These are phyloP conservation scores for Bolinopsis microptera DNA, from an alignment of 37 sponge, comb jelly and placozoan genomes.

Conservation along the genomic window DNA sequence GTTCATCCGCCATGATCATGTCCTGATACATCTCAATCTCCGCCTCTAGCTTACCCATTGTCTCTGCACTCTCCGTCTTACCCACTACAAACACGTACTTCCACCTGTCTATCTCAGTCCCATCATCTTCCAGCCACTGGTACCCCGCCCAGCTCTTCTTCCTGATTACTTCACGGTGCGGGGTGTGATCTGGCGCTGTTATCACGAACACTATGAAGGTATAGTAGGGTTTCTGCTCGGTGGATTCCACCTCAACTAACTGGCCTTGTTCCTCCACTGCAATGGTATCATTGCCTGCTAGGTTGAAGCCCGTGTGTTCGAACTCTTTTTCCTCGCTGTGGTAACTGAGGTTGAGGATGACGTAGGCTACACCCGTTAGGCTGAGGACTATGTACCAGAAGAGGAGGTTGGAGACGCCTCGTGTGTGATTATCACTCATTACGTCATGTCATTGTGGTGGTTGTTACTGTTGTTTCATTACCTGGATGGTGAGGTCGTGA, in stretches of 20 bases:
- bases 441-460: background rate
- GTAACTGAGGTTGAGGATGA: constrained; percentile 40
- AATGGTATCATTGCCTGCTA: background rate
- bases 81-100: constrained; percentile 50
- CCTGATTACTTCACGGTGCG: background rate
- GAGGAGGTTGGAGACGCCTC: background rate
- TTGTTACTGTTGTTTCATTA: too few species aligned
- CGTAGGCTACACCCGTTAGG: background rate
- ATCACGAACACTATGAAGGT: constrained; percentile 43
- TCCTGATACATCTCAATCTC: constrained; percentile 5
- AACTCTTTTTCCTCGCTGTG: background rate
- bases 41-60: background rate
- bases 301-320: background rate
- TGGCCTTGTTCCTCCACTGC: background rate
- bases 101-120: background rate
- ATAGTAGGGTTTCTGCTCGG: background rate
- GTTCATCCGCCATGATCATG: constrained; percentile 20
- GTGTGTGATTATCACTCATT: background rate
- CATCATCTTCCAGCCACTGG: constrained; percentile 1
- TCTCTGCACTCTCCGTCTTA: background rate
- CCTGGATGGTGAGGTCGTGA: too few species aligned
- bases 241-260: background rate
- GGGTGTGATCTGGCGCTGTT: constrained; percentile 29
- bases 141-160: constrained; percentile 39
- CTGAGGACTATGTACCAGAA: background rate